Evolutionary conservation across 2,888 invertebrate species (phyloP).

Genomic region (Andrena praecox): DNA sequence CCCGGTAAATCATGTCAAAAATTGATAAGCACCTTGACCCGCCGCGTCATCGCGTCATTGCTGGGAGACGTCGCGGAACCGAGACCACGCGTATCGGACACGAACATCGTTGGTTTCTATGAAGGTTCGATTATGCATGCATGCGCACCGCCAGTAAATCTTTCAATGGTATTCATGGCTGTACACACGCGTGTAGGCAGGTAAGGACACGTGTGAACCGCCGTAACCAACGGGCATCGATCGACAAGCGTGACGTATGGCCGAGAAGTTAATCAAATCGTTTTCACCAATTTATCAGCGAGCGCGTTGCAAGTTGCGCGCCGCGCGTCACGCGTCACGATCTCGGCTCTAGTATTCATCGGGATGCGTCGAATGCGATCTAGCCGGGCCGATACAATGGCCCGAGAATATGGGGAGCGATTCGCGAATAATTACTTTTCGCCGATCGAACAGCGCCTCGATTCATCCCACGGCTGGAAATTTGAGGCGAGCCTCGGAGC

Average conservation of each 20-base stretch:
- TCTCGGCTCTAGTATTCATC: conserved; percentile 22
- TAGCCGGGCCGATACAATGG: conserved; percentile 36
- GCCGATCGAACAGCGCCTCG: conserved; percentile 41
- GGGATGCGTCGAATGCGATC: conserved; percentile 24
- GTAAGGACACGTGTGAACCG: conserved; percentile 19
- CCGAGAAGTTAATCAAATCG: conserved; percentile 78
- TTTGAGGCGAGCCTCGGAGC: conserved; percentile 20
- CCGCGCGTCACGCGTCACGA: conserved; percentile 41
- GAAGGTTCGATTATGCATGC: conserved; percentile 48
- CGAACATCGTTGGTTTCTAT: conserved; percentile 7
- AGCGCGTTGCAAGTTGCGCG: conserved; percentile 34
- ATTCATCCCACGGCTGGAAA: conserved; percentile 33
- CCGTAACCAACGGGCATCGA: conserved; percentile 58
- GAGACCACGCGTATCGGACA: neutral
- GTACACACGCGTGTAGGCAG: conserved; percentile 61
- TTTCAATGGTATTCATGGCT: conserved; percentile 47
- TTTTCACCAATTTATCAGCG: conserved; percentile 77
- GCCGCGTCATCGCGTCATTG: neutral
- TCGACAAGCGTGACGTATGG: conserved; percentile 74
- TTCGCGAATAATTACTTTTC: conserved; percentile 63
- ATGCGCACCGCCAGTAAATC: conserved; percentile 51
- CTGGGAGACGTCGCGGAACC: neutral
- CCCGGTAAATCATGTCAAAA: too few species aligned
- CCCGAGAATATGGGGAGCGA: conserved; percentile 46
- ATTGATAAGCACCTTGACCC: too few species aligned